Evolutionary conservation across 2,797 vertebrate genomes (phyloP), one percentile per base, ranked within the genome.

Genomic region (Spondyliosoma cantharus): DNA sequence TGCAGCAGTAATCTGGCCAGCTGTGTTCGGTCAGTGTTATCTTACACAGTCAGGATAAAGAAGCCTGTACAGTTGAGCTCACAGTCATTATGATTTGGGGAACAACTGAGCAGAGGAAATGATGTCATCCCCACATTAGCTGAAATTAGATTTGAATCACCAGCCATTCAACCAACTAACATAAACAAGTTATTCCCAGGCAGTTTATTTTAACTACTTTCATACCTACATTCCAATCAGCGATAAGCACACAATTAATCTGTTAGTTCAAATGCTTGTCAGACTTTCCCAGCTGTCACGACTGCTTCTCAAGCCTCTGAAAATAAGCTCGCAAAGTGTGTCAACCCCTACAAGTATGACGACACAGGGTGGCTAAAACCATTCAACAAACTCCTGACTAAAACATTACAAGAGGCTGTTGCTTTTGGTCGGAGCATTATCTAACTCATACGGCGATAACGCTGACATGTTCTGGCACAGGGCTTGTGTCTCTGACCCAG

Each of bases 251-350:
- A 43, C 57, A 71, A 76, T 81, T 73, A 67, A 57, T 68, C 17
- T 59, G 68, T 54, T 19, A 46, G 27, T 42, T 67, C 7, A 74
- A 52, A 76, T 24, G 75, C 14, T 25, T 57, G 27, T 27, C 81
- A 62, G 70, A 27, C 72, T 57, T 75, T 2, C 37, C 3, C 71
- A 82, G 70, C 67, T 70, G 77, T 83, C 66, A 74, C 27, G 71
- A 56, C 63, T 52, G 65, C 43, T 45, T 74, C 53, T 7, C 19
- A 50, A 20, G 17, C 17, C 20, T n/a, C 7, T 37, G 12, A 54
- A 37, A 69, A 16, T n/a, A 6, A 73, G 52, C 49, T 62, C 4
- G 2, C 19, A 46, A 58, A 68, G 50, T 67, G 46, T 52, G 42
- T 50, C 68, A 66, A 54, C 52, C 45, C 37, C 16, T 4, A 25